A percentile compares a stretch with the other conserved stretches of the same genome.
phyloP scores from a whole-genome alignment of 2,888 invertebrate genomes.

The Cylloceria caligata region DNA sequence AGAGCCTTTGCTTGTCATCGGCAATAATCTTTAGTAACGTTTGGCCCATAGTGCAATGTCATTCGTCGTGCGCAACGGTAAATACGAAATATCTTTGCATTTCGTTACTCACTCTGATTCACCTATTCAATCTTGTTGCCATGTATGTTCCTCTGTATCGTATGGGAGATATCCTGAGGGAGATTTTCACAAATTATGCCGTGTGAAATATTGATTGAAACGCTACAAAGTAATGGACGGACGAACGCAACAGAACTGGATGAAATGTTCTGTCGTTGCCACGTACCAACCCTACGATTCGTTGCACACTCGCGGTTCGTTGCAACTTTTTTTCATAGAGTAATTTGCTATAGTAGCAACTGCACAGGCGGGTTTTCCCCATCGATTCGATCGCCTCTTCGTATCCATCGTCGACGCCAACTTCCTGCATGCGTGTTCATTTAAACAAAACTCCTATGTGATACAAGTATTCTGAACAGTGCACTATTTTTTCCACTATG shows the following conservation, averaged over 20 bases:
- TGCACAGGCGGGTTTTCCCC: slow-evolving; percentile 21
- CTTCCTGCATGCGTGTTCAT: slow-evolving; percentile 12
- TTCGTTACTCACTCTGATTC: slow-evolving; percentile 38
- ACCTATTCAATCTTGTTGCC: slow-evolving; percentile 14
- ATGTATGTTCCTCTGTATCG: slow-evolving; percentile 17
- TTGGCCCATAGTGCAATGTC: slow-evolving; percentile 18
- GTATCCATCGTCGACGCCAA: slow-evolving; percentile 42
- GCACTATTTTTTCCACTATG: not conserved
- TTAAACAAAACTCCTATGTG: slow-evolving; percentile 2
- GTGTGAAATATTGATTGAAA: slow-evolving; percentile 65
- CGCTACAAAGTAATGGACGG: slow-evolving; percentile 54
- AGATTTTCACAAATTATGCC: slow-evolving; percentile 61
- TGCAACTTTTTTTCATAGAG: slow-evolving; percentile 35
- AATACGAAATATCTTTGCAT: slow-evolving; percentile 44
- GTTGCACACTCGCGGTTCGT: slow-evolving; percentile 22
- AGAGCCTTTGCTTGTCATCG: slow-evolving; percentile 43
- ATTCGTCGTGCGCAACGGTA: slow-evolving; percentile 32
- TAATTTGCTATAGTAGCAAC: slow-evolving; percentile 53
- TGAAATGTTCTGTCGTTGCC: slow-evolving; percentile 59
- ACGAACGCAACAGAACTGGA: slow-evolving; percentile 46
- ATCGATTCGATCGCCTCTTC: slow-evolving; percentile 42
- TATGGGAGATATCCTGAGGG: slow-evolving; percentile 52
- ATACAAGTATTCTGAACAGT: not conserved
- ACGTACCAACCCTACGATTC: slow-evolving; percentile 30
- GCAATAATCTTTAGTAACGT: slow-evolving; percentile 15